Evolutionary conservation across 1,140 invertebrate species (phyloP).

Genomic region (Glossosoma conforme): DNA sequence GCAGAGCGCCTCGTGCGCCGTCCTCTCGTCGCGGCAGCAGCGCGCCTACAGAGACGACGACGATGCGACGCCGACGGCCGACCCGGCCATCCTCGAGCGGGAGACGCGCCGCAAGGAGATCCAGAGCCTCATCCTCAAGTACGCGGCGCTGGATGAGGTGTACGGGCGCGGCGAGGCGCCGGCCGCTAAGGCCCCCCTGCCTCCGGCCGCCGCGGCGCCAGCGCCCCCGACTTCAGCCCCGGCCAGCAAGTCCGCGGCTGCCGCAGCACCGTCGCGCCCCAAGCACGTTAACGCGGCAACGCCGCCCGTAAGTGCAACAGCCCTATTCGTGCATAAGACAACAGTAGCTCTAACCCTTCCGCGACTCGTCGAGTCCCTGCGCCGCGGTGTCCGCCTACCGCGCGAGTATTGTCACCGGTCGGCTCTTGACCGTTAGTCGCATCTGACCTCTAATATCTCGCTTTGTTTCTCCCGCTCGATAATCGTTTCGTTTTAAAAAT

Average conservation of each 20-base stretch:
- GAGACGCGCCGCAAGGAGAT: conserved; percentile 76
- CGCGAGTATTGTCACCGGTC: conserved; percentile 5
- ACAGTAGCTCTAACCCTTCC: not conserved
- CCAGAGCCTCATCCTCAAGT: conserved; percentile 71
- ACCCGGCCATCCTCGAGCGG: conserved; percentile 58
- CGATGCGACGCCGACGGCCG: conserved; percentile 49
- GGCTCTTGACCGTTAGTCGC: no score
- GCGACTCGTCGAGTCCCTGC: not conserved
- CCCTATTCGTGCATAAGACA: no score
- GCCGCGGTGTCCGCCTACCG: not conserved
- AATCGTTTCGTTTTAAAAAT: conserved; percentile 9
- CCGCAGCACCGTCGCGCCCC: conserved; percentile 8
- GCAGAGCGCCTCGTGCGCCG: conserved; percentile 39
- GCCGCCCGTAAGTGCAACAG: conserved; percentile 51
- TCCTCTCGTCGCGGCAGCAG: conserved; percentile 43
- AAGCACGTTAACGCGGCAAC: conserved; percentile 39
- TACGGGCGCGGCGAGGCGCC: conserved; percentile 43
- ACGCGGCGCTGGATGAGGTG: conserved; percentile 65
- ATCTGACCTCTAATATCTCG: no score
- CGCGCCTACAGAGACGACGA: conserved; percentile 49
- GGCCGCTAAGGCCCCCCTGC: conserved; percentile 36
- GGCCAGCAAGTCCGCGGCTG: conserved; percentile 21
- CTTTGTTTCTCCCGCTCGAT: no score
- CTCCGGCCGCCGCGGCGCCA: conserved; percentile 42
- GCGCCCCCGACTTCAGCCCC: conserved; percentile 33